Evolutionary conservation across 2,888 invertebrate genomes (phyloP).

Genomic region (Amphipyra tragopoginis): DNA sequence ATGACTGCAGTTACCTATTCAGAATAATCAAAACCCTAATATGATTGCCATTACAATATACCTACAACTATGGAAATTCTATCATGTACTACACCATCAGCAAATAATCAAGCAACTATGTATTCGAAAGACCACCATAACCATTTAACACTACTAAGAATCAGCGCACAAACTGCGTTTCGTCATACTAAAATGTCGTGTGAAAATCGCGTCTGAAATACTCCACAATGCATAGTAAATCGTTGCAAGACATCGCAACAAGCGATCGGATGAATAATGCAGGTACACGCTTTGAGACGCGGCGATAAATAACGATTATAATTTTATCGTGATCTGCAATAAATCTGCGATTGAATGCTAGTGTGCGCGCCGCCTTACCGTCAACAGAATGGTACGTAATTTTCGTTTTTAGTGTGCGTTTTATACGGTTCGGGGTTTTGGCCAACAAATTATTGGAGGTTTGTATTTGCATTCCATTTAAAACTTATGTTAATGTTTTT

Average conservation of each 20-base stretch:
- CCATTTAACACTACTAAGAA: slow-evolving; percentile 58
- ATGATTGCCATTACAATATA: background rate
- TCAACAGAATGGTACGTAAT: slow-evolving; percentile 68
- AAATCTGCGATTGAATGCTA: slow-evolving; percentile 80
- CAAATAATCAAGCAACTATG: slow-evolving; percentile 37
- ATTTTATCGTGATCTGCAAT: slow-evolving; percentile 85
- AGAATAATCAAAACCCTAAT: background rate
- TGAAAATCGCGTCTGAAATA: slow-evolving; percentile 66
- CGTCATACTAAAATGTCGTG: slow-evolving; percentile 69
- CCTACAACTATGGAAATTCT: slow-evolving; percentile 19
- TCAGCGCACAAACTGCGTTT: slow-evolving; percentile 54
- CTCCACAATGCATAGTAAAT: slow-evolving; percentile 79
- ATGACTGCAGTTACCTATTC: too few relatives aligned
- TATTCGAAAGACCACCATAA: slow-evolving; percentile 53
- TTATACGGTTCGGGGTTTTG: slow-evolving; percentile 53
- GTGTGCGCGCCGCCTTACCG: slow-evolving; percentile 59
- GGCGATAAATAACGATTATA: slow-evolving; percentile 87
- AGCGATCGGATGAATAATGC: slow-evolving; percentile 83
- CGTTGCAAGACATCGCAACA: slow-evolving; percentile 73
- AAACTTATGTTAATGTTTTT: too few relatives aligned
- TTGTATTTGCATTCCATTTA: background rate
- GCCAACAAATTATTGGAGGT: slow-evolving; percentile 23
- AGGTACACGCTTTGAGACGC: slow-evolving; percentile 74
- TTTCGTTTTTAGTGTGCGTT: slow-evolving; percentile 64
- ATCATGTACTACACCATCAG: slow-evolving; percentile 18